Evolutionary conservation across 2,888 invertebrate species (phyloP), one percentile per base, ranked within the genome.

Genomic region (Napeogenes sylphis): DNA sequence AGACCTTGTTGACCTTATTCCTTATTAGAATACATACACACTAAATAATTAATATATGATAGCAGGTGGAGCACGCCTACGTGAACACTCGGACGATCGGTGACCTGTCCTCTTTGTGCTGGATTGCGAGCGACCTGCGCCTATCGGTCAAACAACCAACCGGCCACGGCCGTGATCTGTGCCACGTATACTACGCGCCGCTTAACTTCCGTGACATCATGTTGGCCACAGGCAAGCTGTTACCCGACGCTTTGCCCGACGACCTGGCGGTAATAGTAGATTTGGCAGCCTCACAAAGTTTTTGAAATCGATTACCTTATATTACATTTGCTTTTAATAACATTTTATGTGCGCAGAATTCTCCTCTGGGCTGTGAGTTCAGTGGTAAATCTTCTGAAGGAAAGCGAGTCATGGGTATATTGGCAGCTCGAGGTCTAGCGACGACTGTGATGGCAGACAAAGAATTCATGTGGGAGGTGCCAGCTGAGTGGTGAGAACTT

Each of bases 221-320:
- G 99, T 90, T 99, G 78, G 98, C 99, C 38, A 97, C 97, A 33
- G 99, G 99, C 73, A 98, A 99, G 90, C 92, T 99, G 68, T 97
- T 99, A 59, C 98, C 98, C 42, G 99, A 99, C 91, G 98, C 99
- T 56, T 92, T 99, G 64, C 99, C 99, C 13, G 98, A 97, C 65
- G 94, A 95, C 79, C 90, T 96, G 67, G 96, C 96, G 54, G 94
- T 94, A 66, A 92, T 93, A 82, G 86, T 87, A 10, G 30, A 30
- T n/a, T 21, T 5, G 6, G 2, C 5, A 10, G 3, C 13, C 56
- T 32, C 42, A 33, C 13, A 2, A n/a, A 13, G 5, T 46, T 45
- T 30, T 32, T 10, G 51, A n/a, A n/a, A 32, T n/a, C n/a, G 12
- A 33, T 51, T 33, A 14, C 2, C n/a, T 8, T 8, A 51, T 58